Evolutionary conservation across 2,888 invertebrate genomes (phyloP), one percentile per base, ranked within the genome.

Genomic region (Tuberolachnus salignus): DNA sequence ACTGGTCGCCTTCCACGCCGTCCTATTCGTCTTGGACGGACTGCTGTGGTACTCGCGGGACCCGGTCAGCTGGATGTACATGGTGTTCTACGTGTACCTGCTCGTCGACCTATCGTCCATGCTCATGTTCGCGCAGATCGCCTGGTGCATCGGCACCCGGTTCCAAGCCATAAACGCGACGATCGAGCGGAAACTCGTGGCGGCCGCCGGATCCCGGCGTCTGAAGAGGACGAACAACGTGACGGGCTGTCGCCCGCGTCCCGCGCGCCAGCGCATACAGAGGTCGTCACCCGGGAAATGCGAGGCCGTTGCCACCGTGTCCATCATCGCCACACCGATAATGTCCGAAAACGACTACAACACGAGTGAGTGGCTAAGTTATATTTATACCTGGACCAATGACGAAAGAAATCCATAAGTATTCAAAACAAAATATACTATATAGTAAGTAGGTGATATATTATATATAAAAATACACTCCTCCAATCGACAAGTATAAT

Each of bases 111-210:
- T 81, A 34, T 78, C 80, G 19, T 63, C 80, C n/a, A 57, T 80
- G 72, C 66, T 78, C 14, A 80, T 80, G 69, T 81, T 78, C 55
- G 80, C 81, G 49, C 51, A 73, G 23, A 72, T 81, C 26, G 80
- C 81, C 6, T 73, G 80, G 78, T 78, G 51, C 61, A 80, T 81
- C 13, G 71, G 78, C 14, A 51, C 16, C 4, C 26, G 78, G 53
- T 81, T 81, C 51, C 55, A 69, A 8, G 51, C 34, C n/a, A 72
- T 80, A 16, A 81, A 81, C 55, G 53, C 13, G 21, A 71, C 9
- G 19, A 19, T 75, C 46, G 75, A 75, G 34, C 6, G 19, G 16
- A 75, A 49, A n/a, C 66, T 75, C 23, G 1, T 1, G 13, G 23
- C 16, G 13, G 23, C 16, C 2, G 34, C 6, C 3, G 23, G 21